These are phyloP conservation scores for Andrena bucephala DNA, from an alignment of 2,888 invertebrate species.

Conservation along the genomic window DNA sequence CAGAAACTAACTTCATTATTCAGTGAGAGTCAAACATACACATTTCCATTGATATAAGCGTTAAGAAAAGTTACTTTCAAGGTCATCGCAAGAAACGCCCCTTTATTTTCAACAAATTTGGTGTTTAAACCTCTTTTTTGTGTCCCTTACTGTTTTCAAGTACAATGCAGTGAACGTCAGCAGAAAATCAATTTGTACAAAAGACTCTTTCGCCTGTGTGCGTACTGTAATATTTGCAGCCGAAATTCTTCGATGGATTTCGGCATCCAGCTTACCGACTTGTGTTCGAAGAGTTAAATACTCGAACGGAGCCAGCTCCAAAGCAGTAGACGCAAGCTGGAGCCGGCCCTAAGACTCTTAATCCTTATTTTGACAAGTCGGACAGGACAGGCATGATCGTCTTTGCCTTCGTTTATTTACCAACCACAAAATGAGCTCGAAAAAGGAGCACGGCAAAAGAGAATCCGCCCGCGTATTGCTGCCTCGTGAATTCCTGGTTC, in stretches of 20 bases:
- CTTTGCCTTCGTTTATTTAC: slow-evolving; percentile 63
- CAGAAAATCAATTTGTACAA: too few relatives aligned
- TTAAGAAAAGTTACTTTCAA: too few relatives aligned
- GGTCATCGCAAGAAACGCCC: too few relatives aligned
- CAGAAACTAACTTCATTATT: too few relatives aligned
- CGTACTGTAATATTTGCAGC: slow-evolving; percentile 25
- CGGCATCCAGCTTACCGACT: slow-evolving; percentile 23
- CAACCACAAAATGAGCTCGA: slow-evolving; percentile 49
- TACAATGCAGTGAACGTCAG: too few relatives aligned
- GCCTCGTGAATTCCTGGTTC: slow-evolving; percentile 60
- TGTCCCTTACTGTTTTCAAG: too few relatives aligned
- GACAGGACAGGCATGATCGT: slow-evolving; percentile 76
- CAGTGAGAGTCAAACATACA: too few relatives aligned
- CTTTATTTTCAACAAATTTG: too few relatives aligned
- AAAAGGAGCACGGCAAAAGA: slow-evolving; percentile 44
- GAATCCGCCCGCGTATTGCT: slow-evolving; percentile 60
- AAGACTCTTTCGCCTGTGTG: background rate
- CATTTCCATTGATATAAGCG: too few relatives aligned
- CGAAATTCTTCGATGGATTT: slow-evolving; percentile 50
- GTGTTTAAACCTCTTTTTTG: too few relatives aligned
- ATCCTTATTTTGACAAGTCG: slow-evolving; percentile 81
- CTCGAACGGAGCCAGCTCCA: slow-evolving; percentile 27
- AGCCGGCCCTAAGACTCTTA: slow-evolving; percentile 76
- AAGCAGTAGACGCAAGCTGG: slow-evolving; percentile 43
- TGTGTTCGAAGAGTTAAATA: slow-evolving; percentile 42